phyloP scores from a whole-genome alignment of 1,140 invertebrate genomes.

The Cotesia chilonis region DNA sequence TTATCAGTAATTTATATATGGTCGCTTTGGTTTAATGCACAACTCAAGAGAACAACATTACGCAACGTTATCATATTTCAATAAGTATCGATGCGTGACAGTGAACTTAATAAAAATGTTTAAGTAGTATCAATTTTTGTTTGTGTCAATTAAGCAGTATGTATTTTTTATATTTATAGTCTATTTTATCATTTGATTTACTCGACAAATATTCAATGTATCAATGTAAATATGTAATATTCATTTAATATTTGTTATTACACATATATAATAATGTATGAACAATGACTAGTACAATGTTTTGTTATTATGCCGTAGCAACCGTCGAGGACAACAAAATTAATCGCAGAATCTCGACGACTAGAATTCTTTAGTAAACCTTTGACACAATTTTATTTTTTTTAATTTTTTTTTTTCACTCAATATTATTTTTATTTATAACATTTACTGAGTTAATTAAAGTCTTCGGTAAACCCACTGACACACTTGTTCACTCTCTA shows the following conservation, averaged over 20 bases:
- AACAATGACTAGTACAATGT: conserved; percentile 12
- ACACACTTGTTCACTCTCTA: conserved; percentile 38
- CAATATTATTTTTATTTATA: neutral
- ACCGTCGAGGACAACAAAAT: conserved; percentile 24
- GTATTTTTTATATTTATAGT: neutral
- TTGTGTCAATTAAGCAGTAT: neutral
- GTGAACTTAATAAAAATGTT: conserved; percentile 6
- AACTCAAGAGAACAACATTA: conserved; percentile 18
- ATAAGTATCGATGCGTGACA: conserved; percentile 25
- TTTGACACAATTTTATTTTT: conserved; percentile 9
- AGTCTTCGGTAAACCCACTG: conserved; percentile 29
- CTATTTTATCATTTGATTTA: too few relatives aligned
- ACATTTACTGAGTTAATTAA: conserved; percentile 25
- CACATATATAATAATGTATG: too few relatives aligned
- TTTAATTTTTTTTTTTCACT: too few relatives aligned
- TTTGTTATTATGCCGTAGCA: conserved; percentile 3
- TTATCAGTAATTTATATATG: conserved; percentile 23
- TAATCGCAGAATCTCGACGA: neutral
- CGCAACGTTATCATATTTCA: conserved; percentile 21
- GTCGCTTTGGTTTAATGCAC: conserved; percentile 24
- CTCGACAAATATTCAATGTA: too few relatives aligned
- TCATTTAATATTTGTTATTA: too few relatives aligned
- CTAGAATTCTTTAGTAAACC: conserved; percentile 10
- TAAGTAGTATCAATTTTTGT: neutral
- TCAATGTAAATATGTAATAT: too few relatives aligned